These are phyloP conservation scores for Brachionus sp. DNA, from an alignment of 1,140 invertebrate genomes.

Conservation along the genomic window DNA sequence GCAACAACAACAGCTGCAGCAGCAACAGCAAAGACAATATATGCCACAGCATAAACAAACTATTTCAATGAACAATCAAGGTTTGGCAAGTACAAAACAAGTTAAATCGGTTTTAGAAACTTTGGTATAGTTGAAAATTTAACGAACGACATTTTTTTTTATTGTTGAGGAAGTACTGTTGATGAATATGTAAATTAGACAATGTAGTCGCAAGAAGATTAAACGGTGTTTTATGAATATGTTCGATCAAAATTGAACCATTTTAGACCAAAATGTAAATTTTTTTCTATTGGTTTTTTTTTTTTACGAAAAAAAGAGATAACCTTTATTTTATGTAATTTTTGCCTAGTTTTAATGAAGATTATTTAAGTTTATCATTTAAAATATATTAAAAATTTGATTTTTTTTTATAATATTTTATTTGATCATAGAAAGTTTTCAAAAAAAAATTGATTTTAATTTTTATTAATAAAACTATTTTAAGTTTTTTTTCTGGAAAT, in stretches of 20 bases:
- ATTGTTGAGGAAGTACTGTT: neutral
- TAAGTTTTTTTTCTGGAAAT: neutral
- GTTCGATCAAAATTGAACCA: slow-evolving; percentile 1
- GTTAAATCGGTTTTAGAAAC: slow-evolving; percentile 38
- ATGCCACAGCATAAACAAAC: neutral
- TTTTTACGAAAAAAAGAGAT: neutral
- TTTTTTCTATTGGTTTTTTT: neutral
- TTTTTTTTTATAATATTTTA: neutral
- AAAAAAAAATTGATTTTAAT: neutral
- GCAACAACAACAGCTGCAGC: neutral
- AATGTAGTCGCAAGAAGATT: neutral
- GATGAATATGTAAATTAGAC: neutral
- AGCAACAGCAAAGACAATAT: neutral
- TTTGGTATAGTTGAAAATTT: neutral
- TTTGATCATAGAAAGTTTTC: neutral
- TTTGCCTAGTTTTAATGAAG: neutral
- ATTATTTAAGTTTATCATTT: slow-evolving; percentile 15
- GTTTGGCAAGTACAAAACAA: neutral
- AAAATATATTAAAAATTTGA: neutral
- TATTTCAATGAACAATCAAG: neutral
- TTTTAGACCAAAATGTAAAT: neutral
- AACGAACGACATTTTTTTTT: slow-evolving; percentile 8
- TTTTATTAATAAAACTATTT: slow-evolving; percentile 1
- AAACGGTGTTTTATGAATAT: neutral
- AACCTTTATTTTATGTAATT: neutral